A percentile compares a stretch with the other conserved stretches of the same genome.
These are phyloP conservation scores for Cerastis rubricosa DNA, from an alignment of 2,888 invertebrate species.

Conservation along the genomic window DNA sequence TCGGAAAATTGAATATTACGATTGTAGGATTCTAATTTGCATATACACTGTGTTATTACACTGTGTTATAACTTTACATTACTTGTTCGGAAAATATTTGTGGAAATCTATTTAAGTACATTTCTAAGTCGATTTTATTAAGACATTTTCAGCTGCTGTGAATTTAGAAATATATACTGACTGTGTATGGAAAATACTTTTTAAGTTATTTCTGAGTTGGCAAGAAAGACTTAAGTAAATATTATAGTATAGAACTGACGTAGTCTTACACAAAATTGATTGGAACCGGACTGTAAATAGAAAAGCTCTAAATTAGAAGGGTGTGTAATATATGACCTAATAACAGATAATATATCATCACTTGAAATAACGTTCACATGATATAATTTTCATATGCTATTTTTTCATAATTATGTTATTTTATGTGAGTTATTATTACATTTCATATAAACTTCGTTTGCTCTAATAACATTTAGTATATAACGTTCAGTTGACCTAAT, in stretches of 20 bases:
- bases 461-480: too few species aligned
- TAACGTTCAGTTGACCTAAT: too few species aligned
- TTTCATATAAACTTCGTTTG: too few species aligned
- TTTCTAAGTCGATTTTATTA: background rate
- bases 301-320: too few species aligned
- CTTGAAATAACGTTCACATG: too few species aligned
- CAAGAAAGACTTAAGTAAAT: background rate
- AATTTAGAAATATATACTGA: background rate
- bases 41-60: slow-evolving; percentile 56
- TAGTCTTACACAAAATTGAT: background rate
- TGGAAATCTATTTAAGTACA: slow-evolving; percentile 7
- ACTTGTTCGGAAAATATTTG: slow-evolving; percentile 18
- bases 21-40: slow-evolving; percentile 58
- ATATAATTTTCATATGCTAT: too few species aligned
- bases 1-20: slow-evolving; percentile 69
- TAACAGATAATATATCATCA: too few species aligned
- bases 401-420: too few species aligned
- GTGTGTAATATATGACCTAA: too few species aligned
- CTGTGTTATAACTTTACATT: slow-evolving; percentile 22
- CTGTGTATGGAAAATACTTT: background rate
- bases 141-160: background rate
- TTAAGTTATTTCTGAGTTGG: background rate
- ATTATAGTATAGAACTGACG: too few species aligned
- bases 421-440: too few species aligned
- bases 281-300: too few species aligned